Conservation (phyloP, 2,113 vertebrate genomes). For the Protobothrops flavoviridis region DNA sequence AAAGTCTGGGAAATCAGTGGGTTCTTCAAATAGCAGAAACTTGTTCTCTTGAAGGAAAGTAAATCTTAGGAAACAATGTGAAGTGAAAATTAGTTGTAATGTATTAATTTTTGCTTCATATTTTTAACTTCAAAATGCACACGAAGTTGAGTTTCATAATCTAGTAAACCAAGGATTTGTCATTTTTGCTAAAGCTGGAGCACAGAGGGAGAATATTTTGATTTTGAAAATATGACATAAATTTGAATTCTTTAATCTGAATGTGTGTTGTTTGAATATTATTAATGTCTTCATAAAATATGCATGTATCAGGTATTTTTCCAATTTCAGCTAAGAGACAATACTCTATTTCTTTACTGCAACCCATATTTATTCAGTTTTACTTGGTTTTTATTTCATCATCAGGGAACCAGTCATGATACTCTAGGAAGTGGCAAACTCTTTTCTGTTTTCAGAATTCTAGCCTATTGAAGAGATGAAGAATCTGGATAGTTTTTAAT, state of each 20-base stretch:
- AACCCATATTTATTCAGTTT: neutral
- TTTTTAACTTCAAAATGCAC: neutral
- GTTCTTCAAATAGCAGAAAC: neutral
- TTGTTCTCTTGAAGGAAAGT: neutral
- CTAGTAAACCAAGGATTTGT: constrained; percentile 35
- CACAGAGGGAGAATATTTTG: constrained; percentile 46
- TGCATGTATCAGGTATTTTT: neutral
- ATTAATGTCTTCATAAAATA: neutral
- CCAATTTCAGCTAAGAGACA: neutral
- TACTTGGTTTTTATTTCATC: neutral
- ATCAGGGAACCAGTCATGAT: neutral
- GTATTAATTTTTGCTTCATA: neutral
- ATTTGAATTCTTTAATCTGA: neutral
- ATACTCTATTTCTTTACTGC: neutral
- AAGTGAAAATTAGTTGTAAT: neutral
- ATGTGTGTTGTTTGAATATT: neutral
- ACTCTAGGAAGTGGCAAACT: neutral
- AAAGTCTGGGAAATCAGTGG: neutral
- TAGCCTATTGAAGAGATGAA: neutral
- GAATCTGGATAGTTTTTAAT: neutral
- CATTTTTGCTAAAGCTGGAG: constrained; percentile 47
- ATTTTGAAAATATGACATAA: neutral
- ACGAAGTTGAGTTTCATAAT: constrained; percentile 18
- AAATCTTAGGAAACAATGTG: neutral
- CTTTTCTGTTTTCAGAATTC: neutral